Percentiles rank a stretch among this genome's conserved stretches.
These are phyloP conservation scores for Mesodorylaimus sp. DNA, from an alignment of 2,888 invertebrate species.

Conservation along the genomic window DNA sequence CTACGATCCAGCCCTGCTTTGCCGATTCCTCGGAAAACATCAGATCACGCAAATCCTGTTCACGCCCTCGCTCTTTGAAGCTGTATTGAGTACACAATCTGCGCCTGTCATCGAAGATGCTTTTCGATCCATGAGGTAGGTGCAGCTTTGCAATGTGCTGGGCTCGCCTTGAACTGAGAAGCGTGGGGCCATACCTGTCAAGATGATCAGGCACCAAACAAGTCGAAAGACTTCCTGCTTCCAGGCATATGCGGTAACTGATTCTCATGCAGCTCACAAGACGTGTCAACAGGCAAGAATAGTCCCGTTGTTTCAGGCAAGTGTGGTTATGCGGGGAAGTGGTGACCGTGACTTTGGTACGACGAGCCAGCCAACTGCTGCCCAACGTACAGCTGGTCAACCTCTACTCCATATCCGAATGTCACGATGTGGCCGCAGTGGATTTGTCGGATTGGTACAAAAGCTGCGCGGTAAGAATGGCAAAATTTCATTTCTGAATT, in stretches of 20 bases:
- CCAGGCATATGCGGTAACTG: too few species aligned
- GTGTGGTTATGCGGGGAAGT: conserved; percentile 34
- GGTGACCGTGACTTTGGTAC: conserved; percentile 30
- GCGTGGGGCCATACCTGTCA: too few species aligned
- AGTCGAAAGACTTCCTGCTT: too few species aligned
- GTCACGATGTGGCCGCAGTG: conserved; percentile 31
- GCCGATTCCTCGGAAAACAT: conserved; percentile 26
- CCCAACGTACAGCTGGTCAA: conserved; percentile 30
- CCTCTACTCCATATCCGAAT: conserved; percentile 34
- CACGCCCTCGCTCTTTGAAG: conserved; percentile 34
- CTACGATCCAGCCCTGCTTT: conserved; percentile 31
- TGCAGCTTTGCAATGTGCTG: neutral
- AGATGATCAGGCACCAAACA: too few species aligned
- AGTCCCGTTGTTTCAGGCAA: neutral
- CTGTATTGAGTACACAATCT: conserved; percentile 27
- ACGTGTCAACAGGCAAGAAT: too few species aligned
- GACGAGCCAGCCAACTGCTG: conserved; percentile 26
- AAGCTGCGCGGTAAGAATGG: too few species aligned
- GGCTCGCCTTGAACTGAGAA: neutral
- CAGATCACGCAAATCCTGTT: conserved; percentile 33
- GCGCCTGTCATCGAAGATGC: conserved; percentile 12
- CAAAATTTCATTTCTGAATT: too few species aligned
- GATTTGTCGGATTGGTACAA: conserved; percentile 29
- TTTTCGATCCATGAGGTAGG: conserved; percentile 23
- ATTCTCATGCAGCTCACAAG: too few species aligned